A percentile compares a stretch with the other conserved stretches of the same genome.
These are phyloP conservation scores for Leucosticte australis DNA, from an alignment of 2,113 vertebrate genomes.

Conservation along the genomic window DNA sequence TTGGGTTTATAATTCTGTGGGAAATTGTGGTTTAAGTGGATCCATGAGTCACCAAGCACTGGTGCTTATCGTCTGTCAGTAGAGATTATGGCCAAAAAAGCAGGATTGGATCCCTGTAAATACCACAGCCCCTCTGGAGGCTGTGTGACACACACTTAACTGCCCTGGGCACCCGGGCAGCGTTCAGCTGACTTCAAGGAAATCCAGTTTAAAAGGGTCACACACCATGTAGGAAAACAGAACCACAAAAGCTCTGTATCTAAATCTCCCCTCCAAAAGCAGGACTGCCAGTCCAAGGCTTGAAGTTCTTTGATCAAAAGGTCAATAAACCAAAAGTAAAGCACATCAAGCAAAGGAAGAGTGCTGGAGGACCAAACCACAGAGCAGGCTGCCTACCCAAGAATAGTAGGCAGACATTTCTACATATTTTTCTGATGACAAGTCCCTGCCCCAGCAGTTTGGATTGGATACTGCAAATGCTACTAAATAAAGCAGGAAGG, in stretches of 20 bases:
- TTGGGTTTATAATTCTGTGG: conserved; percentile 43
- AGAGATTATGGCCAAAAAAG: background rate
- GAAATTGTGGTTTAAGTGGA: conserved; percentile 55
- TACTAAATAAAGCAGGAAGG: background rate
- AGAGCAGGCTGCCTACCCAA: background rate
- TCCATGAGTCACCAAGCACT: conserved; percentile 40
- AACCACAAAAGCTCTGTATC: background rate
- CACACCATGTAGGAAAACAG: background rate
- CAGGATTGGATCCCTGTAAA: background rate
- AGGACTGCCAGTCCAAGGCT: background rate
- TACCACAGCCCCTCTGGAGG: background rate
- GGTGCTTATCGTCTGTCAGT: conserved; percentile 40
- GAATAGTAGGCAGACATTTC: background rate
- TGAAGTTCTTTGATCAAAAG: background rate
- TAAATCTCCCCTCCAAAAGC: background rate
- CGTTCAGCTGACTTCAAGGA: conserved; percentile 34
- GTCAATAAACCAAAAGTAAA: background rate
- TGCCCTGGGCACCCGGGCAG: background rate
- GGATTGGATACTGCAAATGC: background rate
- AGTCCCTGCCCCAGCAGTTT: background rate
- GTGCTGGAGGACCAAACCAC: background rate
- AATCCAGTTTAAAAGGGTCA: background rate
- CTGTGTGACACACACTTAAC: background rate
- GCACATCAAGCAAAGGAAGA: background rate
- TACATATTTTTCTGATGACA: background rate